Conservation (phyloP, 2,888 invertebrate genomes). For the Caradrina kadenii region DNA sequence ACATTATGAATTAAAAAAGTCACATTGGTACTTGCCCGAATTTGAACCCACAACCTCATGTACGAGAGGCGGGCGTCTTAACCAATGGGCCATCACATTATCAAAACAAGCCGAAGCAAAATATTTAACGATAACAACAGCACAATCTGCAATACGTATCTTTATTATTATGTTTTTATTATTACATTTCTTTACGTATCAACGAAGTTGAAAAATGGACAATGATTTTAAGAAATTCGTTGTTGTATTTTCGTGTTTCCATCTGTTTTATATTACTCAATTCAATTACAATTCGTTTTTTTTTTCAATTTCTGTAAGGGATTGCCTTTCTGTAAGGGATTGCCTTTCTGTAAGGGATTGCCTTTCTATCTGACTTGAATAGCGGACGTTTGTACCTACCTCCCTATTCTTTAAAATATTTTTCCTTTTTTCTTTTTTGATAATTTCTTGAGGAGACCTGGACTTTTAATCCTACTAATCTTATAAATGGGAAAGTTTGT, state of each 20-base stretch:
- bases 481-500: too few species aligned
- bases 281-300: slow-evolving; percentile 9
- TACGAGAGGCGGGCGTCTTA: too few species aligned
- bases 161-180: not conserved
- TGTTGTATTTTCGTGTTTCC: not conserved
- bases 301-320: slow-evolving; percentile 4
- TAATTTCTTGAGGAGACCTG: too few species aligned
- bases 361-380: not conserved
- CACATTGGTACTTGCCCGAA: too few species aligned
- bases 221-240: not conserved
- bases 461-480: too few species aligned
- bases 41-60: too few species aligned
- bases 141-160: not conserved
- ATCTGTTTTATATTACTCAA: not conserved
- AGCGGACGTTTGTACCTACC: not conserved
- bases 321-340: too few species aligned
- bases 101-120: too few species aligned
- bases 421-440: not conserved
- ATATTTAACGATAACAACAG: too few species aligned
- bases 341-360: too few species aligned
- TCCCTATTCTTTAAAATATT: not conserved
- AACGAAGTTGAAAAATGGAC: not conserved
- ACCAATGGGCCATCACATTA: too few species aligned
- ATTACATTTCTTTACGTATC: not conserved
- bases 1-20: too few species aligned